A percentile compares a stretch with the other conserved stretches of the same genome.
Evolutionary conservation across 35 echinoderm and acorn worm species (phyloP).

Genomic region (Acanthaster planci): DNA sequence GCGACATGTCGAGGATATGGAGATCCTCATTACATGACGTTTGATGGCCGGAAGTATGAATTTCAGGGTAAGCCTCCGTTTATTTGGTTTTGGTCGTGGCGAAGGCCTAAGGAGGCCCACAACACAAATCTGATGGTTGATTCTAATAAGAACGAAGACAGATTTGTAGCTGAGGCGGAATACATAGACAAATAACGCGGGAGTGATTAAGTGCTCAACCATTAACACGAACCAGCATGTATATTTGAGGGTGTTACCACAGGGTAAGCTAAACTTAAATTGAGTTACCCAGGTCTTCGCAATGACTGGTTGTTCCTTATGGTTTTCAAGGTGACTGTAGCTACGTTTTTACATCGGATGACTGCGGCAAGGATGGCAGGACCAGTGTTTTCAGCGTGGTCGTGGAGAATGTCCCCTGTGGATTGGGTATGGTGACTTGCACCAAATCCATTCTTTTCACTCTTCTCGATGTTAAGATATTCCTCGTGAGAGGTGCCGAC

Average conservation of each 20-base stretch:
- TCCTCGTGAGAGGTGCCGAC: conserved; percentile 55
- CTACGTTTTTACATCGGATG: conserved; percentile 59
- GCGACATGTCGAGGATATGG: conserved; percentile 18
- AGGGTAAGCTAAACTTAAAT: not conserved
- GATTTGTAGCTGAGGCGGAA: no score
- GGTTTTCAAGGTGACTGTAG: conserved; percentile 64
- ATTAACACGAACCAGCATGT: not conserved
- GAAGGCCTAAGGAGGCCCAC: no score
- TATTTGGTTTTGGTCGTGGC: no score
- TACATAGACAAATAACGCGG: no score
- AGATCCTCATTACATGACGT: conserved; percentile 27
- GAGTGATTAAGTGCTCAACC: not conserved
- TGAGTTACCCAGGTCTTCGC: not conserved
- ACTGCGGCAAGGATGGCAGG: conserved; percentile 31
- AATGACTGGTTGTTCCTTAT: not conserved
- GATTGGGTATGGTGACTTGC: conserved; percentile 55
- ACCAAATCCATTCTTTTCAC: conserved; percentile 67
- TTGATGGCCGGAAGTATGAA: conserved; percentile 11
- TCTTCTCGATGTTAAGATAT: conserved; percentile 28
- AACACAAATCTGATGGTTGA: no score
- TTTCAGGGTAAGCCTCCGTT: conserved; percentile 24
- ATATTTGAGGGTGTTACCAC: not conserved
- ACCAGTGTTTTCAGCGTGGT: conserved; percentile 50
- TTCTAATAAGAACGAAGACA: no score
- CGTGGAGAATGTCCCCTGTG: conserved; percentile 79